Percentiles rank a stretch among this genome's conserved stretches.
These are phyloP conservation scores for Myotis davidii DNA, from an alignment of 2,113 vertebrate genomes.

Conservation along the genomic window DNA sequence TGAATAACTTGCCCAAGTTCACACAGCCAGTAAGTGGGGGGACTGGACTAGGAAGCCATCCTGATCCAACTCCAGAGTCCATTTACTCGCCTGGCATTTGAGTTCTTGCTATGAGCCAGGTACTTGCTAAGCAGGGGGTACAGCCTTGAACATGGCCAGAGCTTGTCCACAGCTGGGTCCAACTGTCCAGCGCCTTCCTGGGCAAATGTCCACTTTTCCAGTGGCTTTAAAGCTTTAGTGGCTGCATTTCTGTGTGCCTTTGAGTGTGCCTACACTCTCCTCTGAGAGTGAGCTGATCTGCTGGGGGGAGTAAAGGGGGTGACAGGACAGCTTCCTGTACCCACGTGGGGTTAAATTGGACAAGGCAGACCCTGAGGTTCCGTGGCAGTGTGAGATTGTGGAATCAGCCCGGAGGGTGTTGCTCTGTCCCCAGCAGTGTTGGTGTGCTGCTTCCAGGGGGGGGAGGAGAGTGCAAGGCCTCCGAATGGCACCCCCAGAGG, in stretches of 20 bases:
- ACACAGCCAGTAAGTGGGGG: neutral
- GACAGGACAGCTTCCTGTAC: neutral
- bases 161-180: neutral
- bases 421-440: conserved; percentile 93
- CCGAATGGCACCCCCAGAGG: accelerated
- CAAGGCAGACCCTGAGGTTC: neutral
- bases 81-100: accelerated
- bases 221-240: neutral
- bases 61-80: neutral
- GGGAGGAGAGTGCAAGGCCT: neutral
- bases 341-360: neutral
- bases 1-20: neutral
- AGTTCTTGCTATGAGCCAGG: neutral
- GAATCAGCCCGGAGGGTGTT: conserved; percentile 91
- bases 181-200: accelerated
- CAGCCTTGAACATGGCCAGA: accelerated
- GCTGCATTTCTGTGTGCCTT: neutral
- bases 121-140: accelerated
- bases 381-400: neutral
- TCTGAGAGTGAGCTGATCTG: neutral
- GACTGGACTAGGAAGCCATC: neutral
- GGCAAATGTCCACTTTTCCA: accelerated
- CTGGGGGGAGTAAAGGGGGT: accelerated
- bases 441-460: conserved; percentile 41
- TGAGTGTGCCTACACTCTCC: neutral